Evolutionary conservation across 2,797 vertebrate genomes (phyloP).

Genomic region (Eidolon dupreanum): DNA sequence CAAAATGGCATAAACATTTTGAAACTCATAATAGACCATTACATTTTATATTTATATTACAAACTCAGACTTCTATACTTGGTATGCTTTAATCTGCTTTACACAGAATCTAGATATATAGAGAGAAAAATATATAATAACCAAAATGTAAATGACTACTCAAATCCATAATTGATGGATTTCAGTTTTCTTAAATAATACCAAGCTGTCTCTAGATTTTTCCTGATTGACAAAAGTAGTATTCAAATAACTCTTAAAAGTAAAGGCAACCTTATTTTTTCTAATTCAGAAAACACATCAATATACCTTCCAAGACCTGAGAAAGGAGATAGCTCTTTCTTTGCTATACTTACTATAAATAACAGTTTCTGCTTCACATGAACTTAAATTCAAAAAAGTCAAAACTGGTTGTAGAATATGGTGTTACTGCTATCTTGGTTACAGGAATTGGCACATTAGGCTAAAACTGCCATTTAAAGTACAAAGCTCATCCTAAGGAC

Average conservation of each 20-base stretch:
- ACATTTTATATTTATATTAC: background rate
- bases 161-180: background rate
- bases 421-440: background rate
- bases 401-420: background rate
- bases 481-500: conserved; percentile 1
- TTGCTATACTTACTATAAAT: background rate
- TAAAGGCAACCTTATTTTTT: background rate
- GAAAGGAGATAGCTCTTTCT: background rate
- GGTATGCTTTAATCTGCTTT: background rate
- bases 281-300: background rate
- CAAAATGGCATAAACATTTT: background rate
- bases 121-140: background rate
- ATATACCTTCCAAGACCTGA: background rate
- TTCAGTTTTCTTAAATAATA: conserved; percentile 20
- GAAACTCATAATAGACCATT: background rate
- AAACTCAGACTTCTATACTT: background rate
- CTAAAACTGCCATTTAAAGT: conserved; percentile 20
- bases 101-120: background rate
- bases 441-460: background rate
- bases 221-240: background rate
- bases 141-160: conserved; percentile 24
- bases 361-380: background rate
- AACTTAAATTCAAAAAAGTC: conserved; percentile 19
- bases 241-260: background rate
- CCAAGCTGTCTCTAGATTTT: background rate